Evolutionary conservation across 1,140 invertebrate species (phyloP).

Genomic region (Scaptomyza montana): DNA sequence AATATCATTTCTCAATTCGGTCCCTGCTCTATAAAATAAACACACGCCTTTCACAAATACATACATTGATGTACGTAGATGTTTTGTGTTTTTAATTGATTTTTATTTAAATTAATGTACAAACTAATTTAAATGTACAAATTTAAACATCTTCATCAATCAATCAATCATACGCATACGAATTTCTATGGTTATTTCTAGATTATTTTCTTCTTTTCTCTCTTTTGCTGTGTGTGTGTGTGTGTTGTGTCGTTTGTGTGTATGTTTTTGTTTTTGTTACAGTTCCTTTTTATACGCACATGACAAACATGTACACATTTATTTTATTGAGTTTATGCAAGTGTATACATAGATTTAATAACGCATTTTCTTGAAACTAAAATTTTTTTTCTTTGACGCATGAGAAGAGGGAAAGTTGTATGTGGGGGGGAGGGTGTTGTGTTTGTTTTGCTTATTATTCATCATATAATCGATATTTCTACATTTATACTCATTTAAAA

Average conservation of each 20-base stretch:
- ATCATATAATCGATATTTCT: constrained; percentile 75
- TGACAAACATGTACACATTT: constrained; percentile 54
- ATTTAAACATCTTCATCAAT: constrained; percentile 77
- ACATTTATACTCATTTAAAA: constrained; percentile 75
- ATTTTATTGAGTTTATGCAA: constrained; percentile 63
- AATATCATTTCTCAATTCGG: constrained; percentile 22
- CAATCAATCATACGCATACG: constrained; percentile 65
- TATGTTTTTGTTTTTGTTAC: constrained; percentile 43
- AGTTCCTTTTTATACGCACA: constrained; percentile 44
- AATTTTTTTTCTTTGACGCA: constrained; percentile 30
- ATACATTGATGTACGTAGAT: constrained; percentile 14
- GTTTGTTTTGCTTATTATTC: constrained; percentile 58
- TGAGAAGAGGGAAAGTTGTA: constrained; percentile 20
- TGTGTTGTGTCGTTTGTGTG: constrained; percentile 21
- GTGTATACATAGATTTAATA: constrained; percentile 29
- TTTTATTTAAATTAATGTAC: constrained; percentile 82
- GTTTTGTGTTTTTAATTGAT: constrained; percentile 68
- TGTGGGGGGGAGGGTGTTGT: constrained; percentile 29
- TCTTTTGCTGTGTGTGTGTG: constrained; percentile 28
- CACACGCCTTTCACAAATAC: constrained; percentile 21
- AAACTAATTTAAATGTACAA: constrained; percentile 81
- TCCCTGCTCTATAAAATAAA: constrained; percentile 22
- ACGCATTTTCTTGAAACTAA: constrained; percentile 46
- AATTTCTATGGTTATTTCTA: constrained; percentile 65
- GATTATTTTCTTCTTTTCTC: constrained; percentile 5